Percentiles rank a stretch among this genome's conserved stretches.
These are phyloP conservation scores for Alces alces DNA, from an alignment of 2,113 vertebrate genomes.

Conservation along the genomic window DNA sequence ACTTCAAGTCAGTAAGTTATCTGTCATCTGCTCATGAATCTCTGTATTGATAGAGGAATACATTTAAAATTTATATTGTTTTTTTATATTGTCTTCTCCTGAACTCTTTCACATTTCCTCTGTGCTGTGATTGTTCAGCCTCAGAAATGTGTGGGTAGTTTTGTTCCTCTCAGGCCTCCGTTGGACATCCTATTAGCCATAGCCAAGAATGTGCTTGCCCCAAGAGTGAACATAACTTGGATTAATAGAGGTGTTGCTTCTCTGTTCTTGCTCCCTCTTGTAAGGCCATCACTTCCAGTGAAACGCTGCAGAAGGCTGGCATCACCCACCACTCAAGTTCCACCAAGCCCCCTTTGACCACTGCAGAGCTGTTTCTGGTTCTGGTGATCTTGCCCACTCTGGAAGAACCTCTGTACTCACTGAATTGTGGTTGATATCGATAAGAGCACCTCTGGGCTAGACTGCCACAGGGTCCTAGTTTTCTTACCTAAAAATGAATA, in stretches of 20 bases:
- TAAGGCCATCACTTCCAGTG: neutral
- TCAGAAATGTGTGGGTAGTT: neutral
- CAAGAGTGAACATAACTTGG: neutral
- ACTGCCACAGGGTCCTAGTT: neutral
- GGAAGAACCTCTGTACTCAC: neutral
- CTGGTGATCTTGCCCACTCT: neutral
- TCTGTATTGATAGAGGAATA: neutral
- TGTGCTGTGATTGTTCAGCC: neutral
- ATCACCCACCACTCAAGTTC: neutral
- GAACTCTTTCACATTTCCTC: neutral
- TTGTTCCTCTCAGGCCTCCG: neutral
- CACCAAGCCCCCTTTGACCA: neutral
- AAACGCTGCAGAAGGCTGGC: neutral
- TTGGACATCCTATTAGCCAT: neutral
- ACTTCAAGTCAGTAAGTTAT: neutral
- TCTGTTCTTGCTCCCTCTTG: neutral
- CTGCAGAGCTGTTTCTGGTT: neutral
- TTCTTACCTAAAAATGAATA: neutral
- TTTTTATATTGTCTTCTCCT: neutral
- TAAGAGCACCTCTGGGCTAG: neutral
- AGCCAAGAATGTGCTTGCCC: neutral
- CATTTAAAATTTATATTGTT: neutral
- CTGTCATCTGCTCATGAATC: neutral
- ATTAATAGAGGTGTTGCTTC: neutral
- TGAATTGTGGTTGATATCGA: neutral